Conservation (phyloP, 1,140 invertebrate species). For the Centruroides sculpturatus region DNA sequence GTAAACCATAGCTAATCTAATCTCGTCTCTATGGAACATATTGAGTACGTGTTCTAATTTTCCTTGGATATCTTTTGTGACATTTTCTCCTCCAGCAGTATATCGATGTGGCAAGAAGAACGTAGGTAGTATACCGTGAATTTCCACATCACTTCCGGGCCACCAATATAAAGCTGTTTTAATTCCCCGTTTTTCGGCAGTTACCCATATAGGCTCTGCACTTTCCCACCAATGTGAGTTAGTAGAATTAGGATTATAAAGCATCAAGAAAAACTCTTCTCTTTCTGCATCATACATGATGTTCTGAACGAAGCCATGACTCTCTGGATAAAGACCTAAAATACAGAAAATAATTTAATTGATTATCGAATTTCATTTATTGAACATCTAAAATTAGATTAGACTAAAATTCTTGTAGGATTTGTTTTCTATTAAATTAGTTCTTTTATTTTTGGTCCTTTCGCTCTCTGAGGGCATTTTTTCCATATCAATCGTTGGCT, state of each 20-base stretch:
- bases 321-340: slow-evolving; percentile 23
- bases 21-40: slow-evolving; percentile 8
- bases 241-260: slow-evolving; percentile 15
- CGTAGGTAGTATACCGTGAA: slow-evolving; percentile 18
- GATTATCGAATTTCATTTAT: no score
- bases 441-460: no score
- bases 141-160: slow-evolving; percentile 25
- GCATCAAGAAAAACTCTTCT: slow-evolving; percentile 20
- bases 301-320: slow-evolving; percentile 25
- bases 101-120: slow-evolving; percentile 16
- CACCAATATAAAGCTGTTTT: slow-evolving; percentile 24
- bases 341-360: no score
- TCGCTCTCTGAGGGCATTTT: no score
- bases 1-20: slow-evolving; percentile 11
- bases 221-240: slow-evolving; percentile 24
- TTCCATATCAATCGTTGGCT: no score
- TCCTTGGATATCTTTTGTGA: slow-evolving; percentile 1
- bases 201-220: slow-evolving; percentile 25
- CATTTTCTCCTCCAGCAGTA: background rate
- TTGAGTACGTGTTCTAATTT: slow-evolving; percentile 13
- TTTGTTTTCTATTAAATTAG: no score
- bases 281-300: slow-evolving; percentile 22
- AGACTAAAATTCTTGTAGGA: no score
- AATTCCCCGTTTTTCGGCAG: slow-evolving; percentile 22
- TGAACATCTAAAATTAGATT: no score